Percentiles rank a stretch among this genome's conserved stretches.
These are phyloP conservation scores for Monomorium pharaonis DNA, from an alignment of 1,140 invertebrate species.

Conservation along the genomic window DNA sequence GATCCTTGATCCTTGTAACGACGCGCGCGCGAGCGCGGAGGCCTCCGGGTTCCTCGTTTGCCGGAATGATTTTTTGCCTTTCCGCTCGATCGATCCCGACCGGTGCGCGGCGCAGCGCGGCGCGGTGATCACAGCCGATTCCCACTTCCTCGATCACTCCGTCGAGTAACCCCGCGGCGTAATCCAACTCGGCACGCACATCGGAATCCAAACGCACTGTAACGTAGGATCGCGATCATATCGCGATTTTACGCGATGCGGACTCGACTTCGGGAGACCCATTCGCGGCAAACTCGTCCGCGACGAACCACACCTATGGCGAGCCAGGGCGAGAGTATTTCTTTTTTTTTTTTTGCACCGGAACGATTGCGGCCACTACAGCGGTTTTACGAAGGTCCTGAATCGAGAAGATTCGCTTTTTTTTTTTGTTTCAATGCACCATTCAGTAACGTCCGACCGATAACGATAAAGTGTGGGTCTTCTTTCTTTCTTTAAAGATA, in stretches of 20 bases:
- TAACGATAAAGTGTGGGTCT: not conserved
- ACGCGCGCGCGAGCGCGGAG: too few species aligned
- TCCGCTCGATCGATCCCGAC: slow-evolving; percentile 56
- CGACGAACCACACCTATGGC: slow-evolving; percentile 45
- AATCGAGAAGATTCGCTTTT: too few species aligned
- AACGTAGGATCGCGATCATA: slow-evolving; percentile 1
- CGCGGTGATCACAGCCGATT: slow-evolving; percentile 48
- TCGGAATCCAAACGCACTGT: slow-evolving; percentile 41
- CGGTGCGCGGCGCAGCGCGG: not conserved
- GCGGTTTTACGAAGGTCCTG: not conserved
- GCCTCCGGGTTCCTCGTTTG: slow-evolving; percentile 59
- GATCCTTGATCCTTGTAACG: slow-evolving; percentile 59
- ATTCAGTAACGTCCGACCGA: not conserved
- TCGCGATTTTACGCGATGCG: not conserved
- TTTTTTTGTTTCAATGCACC: not conserved
- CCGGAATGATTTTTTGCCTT: slow-evolving; percentile 59
- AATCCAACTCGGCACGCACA: slow-evolving; percentile 54
- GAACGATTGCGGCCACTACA: not conserved
- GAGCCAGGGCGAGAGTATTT: not conserved
- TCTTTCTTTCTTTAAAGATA: not conserved
- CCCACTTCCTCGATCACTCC: slow-evolving; percentile 56
- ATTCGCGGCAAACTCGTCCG: slow-evolving; percentile 12
- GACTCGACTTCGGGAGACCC: too few species aligned
- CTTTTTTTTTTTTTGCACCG: too few species aligned
- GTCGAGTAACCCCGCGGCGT: slow-evolving; percentile 48